phyloP scores from a whole-genome alignment of 2,113 vertebrate species.

The Lathamus discolor region DNA sequence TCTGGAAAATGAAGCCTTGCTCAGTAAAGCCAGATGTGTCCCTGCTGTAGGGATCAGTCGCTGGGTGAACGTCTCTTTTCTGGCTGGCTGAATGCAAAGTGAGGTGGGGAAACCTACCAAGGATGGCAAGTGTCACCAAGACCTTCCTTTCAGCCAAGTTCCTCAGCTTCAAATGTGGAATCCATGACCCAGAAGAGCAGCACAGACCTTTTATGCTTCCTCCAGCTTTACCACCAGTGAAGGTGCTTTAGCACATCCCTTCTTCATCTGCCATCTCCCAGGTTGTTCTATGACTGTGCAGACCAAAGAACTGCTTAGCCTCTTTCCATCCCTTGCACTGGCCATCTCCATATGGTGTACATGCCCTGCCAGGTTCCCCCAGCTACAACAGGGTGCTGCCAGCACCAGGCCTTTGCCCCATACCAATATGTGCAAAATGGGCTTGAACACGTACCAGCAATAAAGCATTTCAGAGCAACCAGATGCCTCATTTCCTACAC shows the following conservation, averaged over 20 bases:
- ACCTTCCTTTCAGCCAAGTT: not conserved
- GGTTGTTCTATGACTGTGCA: not conserved
- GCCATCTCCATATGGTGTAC: accelerated
- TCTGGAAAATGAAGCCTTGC: not conserved
- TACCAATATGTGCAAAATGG: not conserved
- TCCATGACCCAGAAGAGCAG: not conserved
- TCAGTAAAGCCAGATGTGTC: not conserved
- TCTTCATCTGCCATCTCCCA: not conserved
- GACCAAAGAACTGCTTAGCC: not conserved
- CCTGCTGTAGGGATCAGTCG: accelerated
- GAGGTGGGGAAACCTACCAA: not conserved
- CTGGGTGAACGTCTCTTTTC: not conserved
- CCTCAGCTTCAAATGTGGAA: not conserved
- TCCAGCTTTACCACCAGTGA: not conserved
- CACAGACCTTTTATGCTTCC: not conserved
- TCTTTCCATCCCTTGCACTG: not conserved
- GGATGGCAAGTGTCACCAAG: not conserved
- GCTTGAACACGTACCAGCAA: not conserved
- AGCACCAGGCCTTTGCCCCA: not conserved
- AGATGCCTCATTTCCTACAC: not conserved
- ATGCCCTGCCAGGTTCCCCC: not conserved
- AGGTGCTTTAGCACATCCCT: not conserved
- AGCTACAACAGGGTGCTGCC: not conserved
- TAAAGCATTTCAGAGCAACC: not conserved
- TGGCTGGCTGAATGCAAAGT: not conserved